Evolutionary conservation across 2,888 invertebrate species (phyloP), one percentile per base, ranked within the genome.

Genomic region (Agrochola lota): DNA sequence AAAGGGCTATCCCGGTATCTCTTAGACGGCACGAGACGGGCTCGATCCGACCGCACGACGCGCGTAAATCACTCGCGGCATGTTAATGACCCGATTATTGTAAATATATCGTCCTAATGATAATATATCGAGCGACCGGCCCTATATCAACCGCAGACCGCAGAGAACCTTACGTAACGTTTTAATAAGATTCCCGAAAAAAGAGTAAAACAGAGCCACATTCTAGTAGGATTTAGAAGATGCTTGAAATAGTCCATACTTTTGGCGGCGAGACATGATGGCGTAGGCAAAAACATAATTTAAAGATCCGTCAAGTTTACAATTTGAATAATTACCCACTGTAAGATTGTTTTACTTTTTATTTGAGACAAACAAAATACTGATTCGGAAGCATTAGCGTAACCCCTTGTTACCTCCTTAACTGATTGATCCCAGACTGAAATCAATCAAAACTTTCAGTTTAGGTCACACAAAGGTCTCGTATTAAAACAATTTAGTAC

Each of bases 81-180:
- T 88, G 85, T 85, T 92, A 92, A 92, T 90, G 90, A 90, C 80
- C 74, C 85, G 90, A 87, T 89, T 91, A 91, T 89, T 88, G 79
- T 78, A 81, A 88, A 92, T 88, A 90, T 89, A 92, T 91, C 88
- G 85, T 74, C 69, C 70, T 90, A 88, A 90, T 84, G 89, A 89
- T 91, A 90, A 92, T 87, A 88, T 89, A 92, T 89, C 63, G 80
- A 35, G 63, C 26, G 67, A 30, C 26, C 15, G 35, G 62, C 71
- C 52, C 15, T 69, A 71, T n/a, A 73, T 84, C 69, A 81, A 35
- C n/a, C 64, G 11, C 9, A 55, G 17, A 62, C n/a, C 62, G 15
- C 9, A 49, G 23, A 59, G 49, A 35, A 70, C 35, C 46, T 87
- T 88, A 78, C 77, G 78, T 86, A 88, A 88, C 60, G 64, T 77